Conservation (phyloP, 2,888 invertebrate species). For the Amphimallon solstitiale region DNA sequence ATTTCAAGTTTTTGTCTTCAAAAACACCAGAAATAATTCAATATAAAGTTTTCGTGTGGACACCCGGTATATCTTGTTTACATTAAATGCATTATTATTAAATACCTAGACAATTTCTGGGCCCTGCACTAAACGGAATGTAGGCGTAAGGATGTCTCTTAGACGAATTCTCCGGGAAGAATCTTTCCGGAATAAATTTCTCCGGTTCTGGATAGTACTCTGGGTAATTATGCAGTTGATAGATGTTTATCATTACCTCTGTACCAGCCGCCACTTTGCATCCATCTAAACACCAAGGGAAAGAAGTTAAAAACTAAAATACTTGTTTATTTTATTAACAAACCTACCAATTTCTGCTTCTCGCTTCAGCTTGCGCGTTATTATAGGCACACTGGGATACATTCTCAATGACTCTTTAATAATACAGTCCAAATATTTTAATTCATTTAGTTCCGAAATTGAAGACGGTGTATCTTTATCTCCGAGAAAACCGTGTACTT, state of each 20-base stretch:
- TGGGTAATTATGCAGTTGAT: conserved; percentile 5
- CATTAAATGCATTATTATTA: neutral
- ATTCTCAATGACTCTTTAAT: conserved; percentile 75
- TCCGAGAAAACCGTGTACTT: conserved; percentile 54
- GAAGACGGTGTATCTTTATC: conserved; percentile 57
- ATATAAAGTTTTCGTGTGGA: no score
- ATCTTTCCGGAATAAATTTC: conserved; percentile 24
- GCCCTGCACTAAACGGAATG: conserved; percentile 30
- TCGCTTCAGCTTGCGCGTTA: conserved; percentile 70
- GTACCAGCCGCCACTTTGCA: conserved; percentile 9
- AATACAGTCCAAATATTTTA: conserved; percentile 75
- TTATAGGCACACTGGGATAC: conserved; percentile 75
- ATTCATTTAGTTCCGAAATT: conserved; percentile 69
- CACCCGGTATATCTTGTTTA: no score
- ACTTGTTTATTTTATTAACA: no score
- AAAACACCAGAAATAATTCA: no score
- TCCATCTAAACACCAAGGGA: conserved; percentile 8
- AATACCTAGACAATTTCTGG: conserved; percentile 31
- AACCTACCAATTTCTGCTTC: no score
- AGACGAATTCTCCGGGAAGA: conserved; percentile 17
- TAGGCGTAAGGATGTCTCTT: conserved; percentile 30
- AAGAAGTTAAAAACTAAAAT: no score
- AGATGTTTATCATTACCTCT: neutral
- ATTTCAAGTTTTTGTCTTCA: no score
- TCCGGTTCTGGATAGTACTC: conserved; percentile 24